phyloP scores from a whole-genome alignment of 2,113 vertebrate genomes.

The Notothenia coriiceps region DNA sequence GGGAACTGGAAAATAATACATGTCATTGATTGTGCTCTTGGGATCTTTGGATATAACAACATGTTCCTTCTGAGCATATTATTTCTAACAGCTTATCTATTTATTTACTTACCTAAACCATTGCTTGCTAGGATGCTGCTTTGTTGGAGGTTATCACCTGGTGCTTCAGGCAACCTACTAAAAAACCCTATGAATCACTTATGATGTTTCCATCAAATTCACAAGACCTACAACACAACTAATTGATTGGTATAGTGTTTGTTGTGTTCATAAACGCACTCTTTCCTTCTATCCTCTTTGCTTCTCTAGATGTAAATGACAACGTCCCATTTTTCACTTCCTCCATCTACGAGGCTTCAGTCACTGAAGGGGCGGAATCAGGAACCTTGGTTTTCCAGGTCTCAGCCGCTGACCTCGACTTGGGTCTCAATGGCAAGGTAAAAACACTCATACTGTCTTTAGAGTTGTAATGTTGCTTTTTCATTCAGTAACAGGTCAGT shows the following conservation, averaged over 20 bases:
- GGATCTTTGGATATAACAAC: neutral
- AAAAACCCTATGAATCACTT: neutral
- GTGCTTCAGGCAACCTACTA: neutral
- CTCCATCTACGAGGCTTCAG: constrained; percentile 90
- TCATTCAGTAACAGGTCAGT: no score
- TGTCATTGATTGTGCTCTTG: neutral
- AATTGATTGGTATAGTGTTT: neutral
- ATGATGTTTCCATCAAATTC: neutral
- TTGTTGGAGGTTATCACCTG: neutral
- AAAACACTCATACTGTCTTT: neutral
- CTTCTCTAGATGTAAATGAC: constrained; percentile 91
- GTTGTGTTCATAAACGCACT: neutral
- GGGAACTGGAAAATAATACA: neutral
- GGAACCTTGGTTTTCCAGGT: constrained; percentile 89
- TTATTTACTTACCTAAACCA: neutral
- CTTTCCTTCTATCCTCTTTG: neutral
- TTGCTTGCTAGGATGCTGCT: neutral
- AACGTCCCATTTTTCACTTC: constrained; percentile 94
- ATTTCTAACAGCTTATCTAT: neutral
- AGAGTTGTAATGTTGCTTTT: neutral
- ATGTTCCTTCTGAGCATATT: neutral
- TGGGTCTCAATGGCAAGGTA: constrained; percentile 91
- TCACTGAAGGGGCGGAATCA: constrained; percentile 87
- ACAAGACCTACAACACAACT: neutral
- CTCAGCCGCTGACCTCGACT: constrained; percentile 88